These are phyloP conservation scores for Dryoscopus gambensis DNA, from an alignment of 2,113 vertebrate species.

Conservation along the genomic window DNA sequence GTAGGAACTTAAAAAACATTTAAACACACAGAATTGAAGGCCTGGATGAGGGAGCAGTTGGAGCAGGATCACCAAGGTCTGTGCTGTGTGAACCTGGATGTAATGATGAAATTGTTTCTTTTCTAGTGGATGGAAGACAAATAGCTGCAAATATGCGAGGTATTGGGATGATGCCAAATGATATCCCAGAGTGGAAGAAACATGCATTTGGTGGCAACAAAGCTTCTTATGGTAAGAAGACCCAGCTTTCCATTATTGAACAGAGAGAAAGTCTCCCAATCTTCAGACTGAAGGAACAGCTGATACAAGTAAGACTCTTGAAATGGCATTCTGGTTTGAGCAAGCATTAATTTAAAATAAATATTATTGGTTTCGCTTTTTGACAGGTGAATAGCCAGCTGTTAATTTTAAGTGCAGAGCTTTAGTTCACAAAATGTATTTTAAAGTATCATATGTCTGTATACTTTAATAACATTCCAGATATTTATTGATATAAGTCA, in stretches of 20 bases:
- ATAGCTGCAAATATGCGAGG: constrained; percentile 98
- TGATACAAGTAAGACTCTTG: constrained; percentile 84
- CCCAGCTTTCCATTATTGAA: constrained; percentile 92
- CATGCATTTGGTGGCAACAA: constrained; percentile 98
- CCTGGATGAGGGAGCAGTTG: not conserved
- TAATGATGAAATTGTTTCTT: not conserved
- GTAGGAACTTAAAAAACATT: not conserved
- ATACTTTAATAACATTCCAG: not conserved
- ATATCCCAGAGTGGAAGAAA: constrained; percentile 99
- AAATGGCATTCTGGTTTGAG: not conserved
- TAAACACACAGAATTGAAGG: not conserved
- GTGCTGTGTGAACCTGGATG: not conserved
- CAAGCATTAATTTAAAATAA: not conserved
- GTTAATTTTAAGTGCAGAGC: not conserved
- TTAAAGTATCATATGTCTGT: not conserved
- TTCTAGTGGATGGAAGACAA: constrained; percentile 86
- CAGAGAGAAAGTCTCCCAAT: constrained; percentile 97
- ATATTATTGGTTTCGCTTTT: not conserved
- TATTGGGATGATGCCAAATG: constrained; percentile 99
- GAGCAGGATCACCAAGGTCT: not conserved
- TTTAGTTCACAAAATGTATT: not conserved
- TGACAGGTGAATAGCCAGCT: not conserved
- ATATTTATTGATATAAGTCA: not conserved
- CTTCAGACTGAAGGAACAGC: constrained; percentile 96
- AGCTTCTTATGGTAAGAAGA: constrained; percentile 97